These are phyloP conservation scores for Leucophenga montana DNA, from an alignment of 2,888 invertebrate genomes.

Conservation along the genomic window DNA sequence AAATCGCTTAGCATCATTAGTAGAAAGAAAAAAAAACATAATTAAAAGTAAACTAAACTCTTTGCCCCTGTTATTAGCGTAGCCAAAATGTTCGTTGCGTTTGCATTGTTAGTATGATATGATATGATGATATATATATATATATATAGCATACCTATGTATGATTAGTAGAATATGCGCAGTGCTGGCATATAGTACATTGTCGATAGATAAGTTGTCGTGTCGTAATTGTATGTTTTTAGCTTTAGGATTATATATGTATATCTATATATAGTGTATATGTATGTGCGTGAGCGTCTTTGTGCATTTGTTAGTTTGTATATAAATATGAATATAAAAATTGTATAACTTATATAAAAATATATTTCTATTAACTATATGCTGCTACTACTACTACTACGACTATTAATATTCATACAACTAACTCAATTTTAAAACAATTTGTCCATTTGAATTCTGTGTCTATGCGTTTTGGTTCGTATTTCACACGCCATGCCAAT, in stretches of 20 bases:
- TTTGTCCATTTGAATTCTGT: too few species aligned
- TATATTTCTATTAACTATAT: neutral
- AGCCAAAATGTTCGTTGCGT: conserved; percentile 11
- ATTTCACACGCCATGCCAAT: too few species aligned
- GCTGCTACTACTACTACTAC: neutral
- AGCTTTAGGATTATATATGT: neutral
- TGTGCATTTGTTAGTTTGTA: conserved; percentile 27
- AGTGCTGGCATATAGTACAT: neutral
- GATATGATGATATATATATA: conserved; percentile 4
- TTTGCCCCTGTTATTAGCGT: conserved; percentile 4
- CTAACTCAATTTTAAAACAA: too few species aligned
- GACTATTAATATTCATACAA: too few species aligned
- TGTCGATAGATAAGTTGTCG: neutral
- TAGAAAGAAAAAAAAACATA: too few species aligned
- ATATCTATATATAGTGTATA: neutral
- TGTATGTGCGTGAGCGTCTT: conserved; percentile 9
- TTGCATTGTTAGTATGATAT: conserved; percentile 12
- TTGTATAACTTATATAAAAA: conserved; percentile 1
- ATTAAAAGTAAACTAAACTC: neutral
- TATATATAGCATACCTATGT: too few species aligned
- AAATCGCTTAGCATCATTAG: neutral
- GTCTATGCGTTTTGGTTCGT: too few species aligned
- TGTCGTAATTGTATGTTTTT: neutral
- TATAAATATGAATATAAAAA: conserved; percentile 18
- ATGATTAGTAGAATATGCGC: neutral